Conservation (phyloP, 2,113 vertebrate genomes). For the Chloropsis cyanopogon region DNA sequence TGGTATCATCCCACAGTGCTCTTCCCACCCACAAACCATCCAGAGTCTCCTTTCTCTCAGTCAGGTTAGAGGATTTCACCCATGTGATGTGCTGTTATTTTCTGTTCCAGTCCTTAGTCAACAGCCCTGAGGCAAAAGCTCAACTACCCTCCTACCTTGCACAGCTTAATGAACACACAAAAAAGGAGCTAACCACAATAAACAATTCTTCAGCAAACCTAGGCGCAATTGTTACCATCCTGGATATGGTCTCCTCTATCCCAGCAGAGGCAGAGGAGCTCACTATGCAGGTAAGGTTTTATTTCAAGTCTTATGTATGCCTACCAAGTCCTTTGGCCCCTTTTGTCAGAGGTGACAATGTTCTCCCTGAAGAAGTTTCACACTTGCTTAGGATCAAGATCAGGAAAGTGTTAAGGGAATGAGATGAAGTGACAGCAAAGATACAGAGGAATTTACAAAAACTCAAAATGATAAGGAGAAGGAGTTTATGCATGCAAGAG, state of each 20-base stretch:
- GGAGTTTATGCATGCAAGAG: background rate
- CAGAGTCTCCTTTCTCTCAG: background rate
- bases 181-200: background rate
- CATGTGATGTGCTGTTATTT: background rate
- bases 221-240: slow-evolving; percentile 56
- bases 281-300: slow-evolving; percentile 61
- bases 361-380: background rate
- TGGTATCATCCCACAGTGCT: background rate
- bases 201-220: slow-evolving; percentile 41
- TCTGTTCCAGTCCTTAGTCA: slow-evolving; percentile 63
- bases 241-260: slow-evolving; percentile 58
- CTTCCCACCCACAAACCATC: background rate
- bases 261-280: background rate
- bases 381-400: background rate
- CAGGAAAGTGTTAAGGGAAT: background rate
- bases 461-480: background rate
- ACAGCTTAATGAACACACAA: background rate
- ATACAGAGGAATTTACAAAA: background rate
- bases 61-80: background rate
- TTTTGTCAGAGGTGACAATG: background rate
- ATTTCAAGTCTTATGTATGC: background rate
- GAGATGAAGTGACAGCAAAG: background rate
- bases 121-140: slow-evolving; percentile 20
- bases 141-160: slow-evolving; percentile 38
- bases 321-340: background rate